Base-by-base conservation (phyloP, 2,888 invertebrate genomes). In the Lasioglossum villosulum region DNA sequence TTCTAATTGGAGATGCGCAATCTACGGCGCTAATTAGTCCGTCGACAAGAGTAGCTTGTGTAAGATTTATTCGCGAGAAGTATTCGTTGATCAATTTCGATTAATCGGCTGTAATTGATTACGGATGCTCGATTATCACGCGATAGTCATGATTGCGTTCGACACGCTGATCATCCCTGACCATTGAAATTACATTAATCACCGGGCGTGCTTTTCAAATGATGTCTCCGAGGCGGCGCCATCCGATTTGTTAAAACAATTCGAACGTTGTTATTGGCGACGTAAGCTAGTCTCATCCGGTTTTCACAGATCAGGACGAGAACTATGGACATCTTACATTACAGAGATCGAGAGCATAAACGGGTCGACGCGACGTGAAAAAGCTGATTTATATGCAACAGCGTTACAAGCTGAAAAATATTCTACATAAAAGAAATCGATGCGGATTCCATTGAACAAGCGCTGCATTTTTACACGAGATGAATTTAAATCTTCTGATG, bases 221-320 rank as follows among this genome's bases (percentile, higher is more conserved):
- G 75, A 75, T 78, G 63, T 63, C 78, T 39, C 12, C 59, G 73
- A 30, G 30, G 19, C 63, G 82, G 82, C 80, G 88, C 75, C 86
- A 45, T 45, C 34, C 37, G 66, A 75, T 88, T 88, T 84, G 76
- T 75, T 76, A 72, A 68, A 86, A 79, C 75, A 84, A 81, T 88
- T 86, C 80, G 78, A 45, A 80, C 85, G 75, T 59, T 76, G 23
- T 78, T 77, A 83, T 42, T 84, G 71, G 52, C 76, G 79, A 73
- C 30, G 59, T 80, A 37, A 85, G 79, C 79, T 77, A 42, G 78
- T 82, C 82, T 83, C 68, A 80, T 83, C 83, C 80, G 71, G 82
- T 77, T 84, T 68, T 71, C 37, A 48, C 48, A 68, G 70, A 82
- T 34, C 34, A 39, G 52, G 74, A 74, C 77, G 74, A 71, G 71